These are phyloP conservation scores for Musca domestica DNA, from an alignment of 1,140 invertebrate species.

Conservation along the genomic window DNA sequence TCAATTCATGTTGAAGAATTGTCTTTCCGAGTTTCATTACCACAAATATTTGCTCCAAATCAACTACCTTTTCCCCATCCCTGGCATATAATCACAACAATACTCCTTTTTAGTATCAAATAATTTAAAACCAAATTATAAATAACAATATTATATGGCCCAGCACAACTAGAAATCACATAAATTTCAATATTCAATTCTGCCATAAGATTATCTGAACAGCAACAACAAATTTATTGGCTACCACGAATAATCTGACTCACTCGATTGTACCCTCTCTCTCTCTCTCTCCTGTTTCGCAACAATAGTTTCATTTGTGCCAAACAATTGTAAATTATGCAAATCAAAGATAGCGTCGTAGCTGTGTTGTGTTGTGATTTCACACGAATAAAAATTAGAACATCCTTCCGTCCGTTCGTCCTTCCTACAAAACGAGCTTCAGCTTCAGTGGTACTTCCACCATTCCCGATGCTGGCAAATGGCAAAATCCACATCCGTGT, in stretches of 20 bases:
- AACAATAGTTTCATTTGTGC: not conserved
- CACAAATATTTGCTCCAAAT: too few relatives aligned
- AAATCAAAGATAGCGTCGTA: constrained; percentile 47
- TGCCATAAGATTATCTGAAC: not conserved
- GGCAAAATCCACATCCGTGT: too few relatives aligned
- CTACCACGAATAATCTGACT: not conserved
- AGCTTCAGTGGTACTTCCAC: too few relatives aligned
- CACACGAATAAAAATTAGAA: not conserved
- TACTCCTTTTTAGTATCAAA: too few relatives aligned
- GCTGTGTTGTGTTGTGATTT: not conserved
- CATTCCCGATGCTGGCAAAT: not conserved
- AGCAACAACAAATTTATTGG: not conserved
- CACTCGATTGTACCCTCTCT: not conserved
- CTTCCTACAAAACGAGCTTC: not conserved
- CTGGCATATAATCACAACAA: too few relatives aligned
- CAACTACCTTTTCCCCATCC: too few relatives aligned
- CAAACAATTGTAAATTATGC: constrained; percentile 38
- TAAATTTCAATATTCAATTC: not conserved
- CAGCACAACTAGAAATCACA: too few relatives aligned
- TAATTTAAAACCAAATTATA: too few relatives aligned
- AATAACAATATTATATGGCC: too few relatives aligned
- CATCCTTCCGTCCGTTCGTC: constrained; percentile 5
- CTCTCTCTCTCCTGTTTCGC: not conserved
- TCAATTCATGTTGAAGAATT: too few relatives aligned
- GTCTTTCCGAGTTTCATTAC: too few relatives aligned